Conservation (phyloP, 2,888 invertebrate genomes). For the Latrodectus hesperus region DNA sequence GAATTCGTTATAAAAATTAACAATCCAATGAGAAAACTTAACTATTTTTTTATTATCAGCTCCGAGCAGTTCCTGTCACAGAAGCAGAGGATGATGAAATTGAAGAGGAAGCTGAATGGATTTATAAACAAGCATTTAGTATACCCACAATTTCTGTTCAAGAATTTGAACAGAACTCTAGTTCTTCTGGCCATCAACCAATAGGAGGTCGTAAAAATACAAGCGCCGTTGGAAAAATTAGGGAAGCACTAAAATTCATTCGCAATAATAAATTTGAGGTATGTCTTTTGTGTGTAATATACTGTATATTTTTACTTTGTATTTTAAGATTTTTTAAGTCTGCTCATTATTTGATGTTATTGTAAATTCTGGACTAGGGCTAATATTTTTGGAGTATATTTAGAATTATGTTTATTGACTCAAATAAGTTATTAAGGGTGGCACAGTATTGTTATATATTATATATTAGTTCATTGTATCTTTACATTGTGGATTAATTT, state of each 20-base stretch:
- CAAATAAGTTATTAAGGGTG: too few species aligned
- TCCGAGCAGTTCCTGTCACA: slow-evolving; percentile 90
- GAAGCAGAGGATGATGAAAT: slow-evolving; percentile 83
- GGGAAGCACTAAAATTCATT: slow-evolving; percentile 95
- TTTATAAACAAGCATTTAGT: slow-evolving; percentile 93
- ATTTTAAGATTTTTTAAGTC: too few species aligned
- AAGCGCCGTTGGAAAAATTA: slow-evolving; percentile 85
- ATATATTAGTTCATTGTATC: too few species aligned
- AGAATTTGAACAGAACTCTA: slow-evolving; percentile 70
- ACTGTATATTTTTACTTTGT: too few species aligned
- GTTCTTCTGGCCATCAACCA: slow-evolving; percentile 73
- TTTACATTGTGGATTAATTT: too few species aligned
- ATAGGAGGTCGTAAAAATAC: slow-evolving; percentile 70
- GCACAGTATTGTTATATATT: too few species aligned
- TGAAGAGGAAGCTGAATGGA: slow-evolving; percentile 97
- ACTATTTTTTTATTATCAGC: slow-evolving; percentile 77
- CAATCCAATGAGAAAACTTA: not conserved
- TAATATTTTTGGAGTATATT: too few species aligned
- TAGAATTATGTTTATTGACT: too few species aligned
- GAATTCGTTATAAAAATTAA: not conserved
- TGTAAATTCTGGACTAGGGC: too few species aligned
- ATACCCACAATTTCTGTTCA: slow-evolving; percentile 88
- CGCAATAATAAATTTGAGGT: slow-evolving; percentile 92
- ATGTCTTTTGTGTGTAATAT: not conserved
- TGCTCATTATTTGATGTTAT: too few species aligned